Base-by-base conservation (phyloP, 2,113 vertebrate species). In the Myiopsitta monachus region DNA sequence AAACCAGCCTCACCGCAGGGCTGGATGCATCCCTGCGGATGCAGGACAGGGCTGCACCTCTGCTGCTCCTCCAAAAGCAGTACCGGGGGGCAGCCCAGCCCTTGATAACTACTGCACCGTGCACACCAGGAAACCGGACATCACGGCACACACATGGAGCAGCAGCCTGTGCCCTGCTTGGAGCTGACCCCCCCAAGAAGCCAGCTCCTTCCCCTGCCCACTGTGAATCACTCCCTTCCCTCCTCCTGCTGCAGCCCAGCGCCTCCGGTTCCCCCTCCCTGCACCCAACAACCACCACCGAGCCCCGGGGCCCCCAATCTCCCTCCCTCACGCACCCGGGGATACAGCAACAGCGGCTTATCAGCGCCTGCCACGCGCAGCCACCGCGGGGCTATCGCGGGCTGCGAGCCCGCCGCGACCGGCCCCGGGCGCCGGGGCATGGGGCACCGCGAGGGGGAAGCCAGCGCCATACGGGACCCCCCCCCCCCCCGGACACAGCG, bases 1-100 rank as follows among this genome's bases (percentile, higher is more conserved):
- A 15, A 27, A 11, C 4, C 24, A 15, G 38, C 36, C 39, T 21
- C 0, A 1, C 13, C 6, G 0, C 0, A 4, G 69, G 69, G 28
- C 1, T 0, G 63, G 62, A 7, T 44, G 41, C 14, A 6, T 3
- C 33, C 33, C 26, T 28, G 33, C 2, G 78, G 27, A 6, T 16
- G 51, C 10, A 16, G 54, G 51, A 9, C 1, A 3, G 44, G 39
- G 51, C n/a, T 3, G 18, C 0, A 4, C 11, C 44, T n/a, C 41
- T 36, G n/a, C 66, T 41, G 55, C 73, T 62, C 28, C 63, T 17
- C 26, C 5, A 1, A 33, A 46, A 55, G 72, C 67, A 61, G 87
- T 1, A 0, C 68, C 11, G 28, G 7, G 43, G 31, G 26, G 38
- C 52, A 9, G 51, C 5, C 16, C 49, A 49, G 38, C 61, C 54